Base-by-base conservation (phyloP, 92 coral and sea anemone species). In the Heteractis magnifica region DNA sequence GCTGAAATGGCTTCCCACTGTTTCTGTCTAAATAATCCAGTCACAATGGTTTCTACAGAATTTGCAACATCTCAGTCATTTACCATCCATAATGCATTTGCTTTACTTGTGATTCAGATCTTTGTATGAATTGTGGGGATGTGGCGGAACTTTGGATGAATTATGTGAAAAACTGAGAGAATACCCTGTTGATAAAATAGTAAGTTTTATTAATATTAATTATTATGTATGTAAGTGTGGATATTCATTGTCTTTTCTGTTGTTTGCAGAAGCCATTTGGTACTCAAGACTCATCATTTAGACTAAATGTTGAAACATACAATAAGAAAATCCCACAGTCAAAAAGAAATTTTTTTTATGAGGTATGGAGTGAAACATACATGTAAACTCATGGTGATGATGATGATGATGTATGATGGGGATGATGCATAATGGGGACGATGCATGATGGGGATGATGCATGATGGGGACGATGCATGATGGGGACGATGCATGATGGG, bases 301-400 rank as follows among this genome's bases (percentile, higher is more conserved):
- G 91, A 86, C 90, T 95, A 21, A 90, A 84, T 85, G 88, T 93
- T 51, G 98, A 95, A 82, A 86, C 98, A n/a, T 95, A 90, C 80
- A 95, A 95, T 82, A 95, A 89, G 81, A 95, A 95, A 78, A 85
- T 95, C 62, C 79, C 93, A 50, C 90, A 90, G 56, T 75, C 79
- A 56, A 89, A 94, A 80, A 81, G 84, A 68, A 89, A 90, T 49
- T 55, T 62, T 15, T 85, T 82, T 41, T 83, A 80, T 87, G 90
- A 90, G 84, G 93, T 90, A 49, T 7, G 49, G n/a, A 51, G 15
- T 14, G 0, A 26, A 15, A 19, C 44, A 34, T 34, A 34, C 3
- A 19, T 64, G 16, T 18, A 16, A 15, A 19, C 8, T 64, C 5
- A 18, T 64, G 8, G 12, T 64, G 11, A n/a, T 64, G 26, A 64